A percentile compares a stretch with the other conserved stretches of the same genome.
These are phyloP conservation scores for Hyppa rectilinea DNA, from an alignment of 2,888 invertebrate species.

Conservation along the genomic window DNA sequence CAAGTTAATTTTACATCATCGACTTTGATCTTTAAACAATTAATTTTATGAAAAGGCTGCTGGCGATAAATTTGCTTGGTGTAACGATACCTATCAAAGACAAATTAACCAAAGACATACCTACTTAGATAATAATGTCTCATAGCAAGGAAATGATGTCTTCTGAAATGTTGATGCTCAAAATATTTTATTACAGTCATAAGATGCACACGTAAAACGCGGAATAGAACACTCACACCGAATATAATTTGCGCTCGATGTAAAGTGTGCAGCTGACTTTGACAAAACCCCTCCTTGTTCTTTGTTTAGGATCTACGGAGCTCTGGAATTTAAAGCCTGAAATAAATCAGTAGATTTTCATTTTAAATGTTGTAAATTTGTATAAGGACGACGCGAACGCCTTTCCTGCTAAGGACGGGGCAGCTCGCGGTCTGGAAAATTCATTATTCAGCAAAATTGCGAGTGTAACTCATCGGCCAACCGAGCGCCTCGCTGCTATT, in stretches of 20 bases:
- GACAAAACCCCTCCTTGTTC: slow-evolving; percentile 57
- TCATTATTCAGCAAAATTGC: slow-evolving; percentile 80
- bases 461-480: slow-evolving; percentile 75
- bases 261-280: slow-evolving; percentile 51
- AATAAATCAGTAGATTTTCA: slow-evolving; percentile 66
- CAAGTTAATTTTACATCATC: slow-evolving; percentile 64
- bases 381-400: slow-evolving; percentile 66
- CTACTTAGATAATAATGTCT: slow-evolving; percentile 2
- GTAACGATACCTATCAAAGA: slow-evolving; percentile 28
- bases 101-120: slow-evolving; percentile 31
- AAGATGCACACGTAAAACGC: slow-evolving; percentile 16
- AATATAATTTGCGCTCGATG: slow-evolving; percentile 48
- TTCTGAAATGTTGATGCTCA: not conserved
- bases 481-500: slow-evolving; percentile 63
- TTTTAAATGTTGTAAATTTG: slow-evolving; percentile 69
- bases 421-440: slow-evolving; percentile 70
- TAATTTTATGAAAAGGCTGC: slow-evolving; percentile 57
- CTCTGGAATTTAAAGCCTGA: slow-evolving; percentile 57
- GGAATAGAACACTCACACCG: slow-evolving; percentile 23
- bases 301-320: slow-evolving; percentile 60
- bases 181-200: slow-evolving; percentile 20
- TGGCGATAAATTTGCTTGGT: slow-evolving; percentile 39
- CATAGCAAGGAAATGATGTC: not conserved
- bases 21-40: slow-evolving; percentile 67
- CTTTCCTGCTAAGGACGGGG: slow-evolving; percentile 64